Evolutionary conservation across 2,888 invertebrate species (phyloP), one percentile per base, ranked within the genome.

Genomic region (Physocephala rufipes): DNA sequence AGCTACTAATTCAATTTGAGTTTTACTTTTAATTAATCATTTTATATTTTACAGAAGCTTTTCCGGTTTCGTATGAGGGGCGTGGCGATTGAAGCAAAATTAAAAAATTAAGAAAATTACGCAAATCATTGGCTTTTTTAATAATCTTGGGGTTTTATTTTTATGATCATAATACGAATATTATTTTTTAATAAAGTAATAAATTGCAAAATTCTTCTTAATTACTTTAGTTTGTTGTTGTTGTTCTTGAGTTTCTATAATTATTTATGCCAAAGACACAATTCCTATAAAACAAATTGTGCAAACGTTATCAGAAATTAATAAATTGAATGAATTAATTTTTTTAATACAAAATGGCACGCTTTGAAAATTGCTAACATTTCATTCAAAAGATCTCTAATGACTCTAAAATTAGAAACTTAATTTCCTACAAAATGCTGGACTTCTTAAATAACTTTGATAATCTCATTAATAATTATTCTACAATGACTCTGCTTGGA

Each of bases 321-420:
- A 24, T 16, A 67, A 67, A 67, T 67, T 43, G 47, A 67, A 21
- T 61, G 51, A 62, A 62, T 68, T 7, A 36, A 7, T 36, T 36
- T 36, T 36, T 36, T 36, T 7, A 36, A 36, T 36, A 68, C 68
- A 68, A 62, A 68, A 68, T 68, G 68, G 68, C 68, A 68, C 68
- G 26, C 62, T 62, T 51, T 51, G 61, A 62, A 62, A 51, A 51
- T 62, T 36, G 51, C 16, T 58, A 58, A 24, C 16, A 26, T n/a
- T n/a, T n/a, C n/a, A n/a, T n/a, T n/a, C n/a, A 58, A 28, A 28
- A 12, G 13, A 58, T 58, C 58, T 2, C 43, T 67, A 15, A 55
- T 13, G 62, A 30, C 59, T 36, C 26, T 61, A 51, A 68, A 62
- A 62, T 51, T 24, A 62, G 36, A 36, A 36, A 36, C 36, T 30